These are phyloP conservation scores for Macroglossus sobrinus DNA, from an alignment of 2,113 vertebrate species.

Conservation along the genomic window DNA sequence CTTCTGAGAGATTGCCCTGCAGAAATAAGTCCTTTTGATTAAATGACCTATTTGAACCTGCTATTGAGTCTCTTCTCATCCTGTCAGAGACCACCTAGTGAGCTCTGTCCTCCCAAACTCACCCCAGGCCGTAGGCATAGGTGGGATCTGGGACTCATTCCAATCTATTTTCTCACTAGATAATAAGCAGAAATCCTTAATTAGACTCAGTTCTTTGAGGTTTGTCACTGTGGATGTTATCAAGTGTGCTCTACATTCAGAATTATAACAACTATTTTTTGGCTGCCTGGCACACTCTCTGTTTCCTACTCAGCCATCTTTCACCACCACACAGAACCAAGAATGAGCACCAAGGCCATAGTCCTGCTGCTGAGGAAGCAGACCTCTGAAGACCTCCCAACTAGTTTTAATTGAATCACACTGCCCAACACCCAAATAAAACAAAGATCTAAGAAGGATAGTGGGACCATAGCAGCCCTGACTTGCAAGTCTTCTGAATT, in stretches of 20 bases:
- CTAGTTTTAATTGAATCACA: neutral
- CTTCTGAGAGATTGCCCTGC: neutral
- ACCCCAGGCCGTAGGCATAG: neutral
- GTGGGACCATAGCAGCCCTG: neutral
- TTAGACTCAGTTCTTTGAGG: slow-evolving; percentile 42
- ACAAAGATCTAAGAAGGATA: neutral
- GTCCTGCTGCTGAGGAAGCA: neutral
- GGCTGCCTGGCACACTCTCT: neutral
- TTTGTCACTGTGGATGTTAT: slow-evolving; percentile 35
- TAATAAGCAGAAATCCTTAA: slow-evolving; percentile 52
- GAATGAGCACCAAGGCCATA: neutral
- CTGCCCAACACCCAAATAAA: neutral
- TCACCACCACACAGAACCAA: neutral
- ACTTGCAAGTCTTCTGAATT: neutral
- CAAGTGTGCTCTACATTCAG: slow-evolving; percentile 20
- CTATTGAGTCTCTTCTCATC: neutral
- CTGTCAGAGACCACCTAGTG: neutral
- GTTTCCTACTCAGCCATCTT: neutral
- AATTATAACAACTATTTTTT: slow-evolving; percentile 20
- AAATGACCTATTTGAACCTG: neutral
- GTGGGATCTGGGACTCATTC: neutral
- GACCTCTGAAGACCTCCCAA: neutral
- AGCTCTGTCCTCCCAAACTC: neutral
- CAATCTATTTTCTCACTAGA: slow-evolving; percentile 36
- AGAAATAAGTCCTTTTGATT: neutral